phyloP scores from a whole-genome alignment of 2,797 vertebrate genomes.

The Lacerta viridis region DNA sequence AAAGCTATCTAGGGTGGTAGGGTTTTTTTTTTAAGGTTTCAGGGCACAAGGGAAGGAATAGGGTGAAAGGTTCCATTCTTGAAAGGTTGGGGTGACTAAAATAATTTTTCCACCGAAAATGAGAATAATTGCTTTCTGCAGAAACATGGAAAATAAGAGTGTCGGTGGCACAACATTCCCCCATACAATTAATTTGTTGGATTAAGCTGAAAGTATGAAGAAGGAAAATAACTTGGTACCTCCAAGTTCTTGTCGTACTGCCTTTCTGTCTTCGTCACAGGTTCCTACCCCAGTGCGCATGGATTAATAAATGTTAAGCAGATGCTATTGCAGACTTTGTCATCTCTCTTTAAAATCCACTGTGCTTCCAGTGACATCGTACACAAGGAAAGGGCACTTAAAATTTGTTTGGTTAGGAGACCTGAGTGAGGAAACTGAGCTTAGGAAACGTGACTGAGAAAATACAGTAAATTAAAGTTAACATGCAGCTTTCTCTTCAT shows the following conservation, averaged over 20 bases:
- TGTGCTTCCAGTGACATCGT: background rate
- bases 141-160: conserved; percentile 54
- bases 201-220: conserved; percentile 50
- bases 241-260: background rate
- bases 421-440: too few species aligned
- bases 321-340: background rate
- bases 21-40: background rate
- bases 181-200: conserved; percentile 43
- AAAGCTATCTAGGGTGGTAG: background rate
- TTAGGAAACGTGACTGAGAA: background rate
- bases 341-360: conserved; percentile 5
- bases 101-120: conserved; percentile 29
- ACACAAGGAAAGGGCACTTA: background rate
- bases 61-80: conserved; percentile 30
- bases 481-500: background rate
- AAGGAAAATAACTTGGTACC: conserved; percentile 21
- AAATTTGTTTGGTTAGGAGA: background rate
- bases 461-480: background rate
- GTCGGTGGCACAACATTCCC: conserved; percentile 27
- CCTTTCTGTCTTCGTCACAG: background rate
- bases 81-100: conserved; percentile 36
- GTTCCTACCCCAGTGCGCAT: background rate
- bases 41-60: background rate
- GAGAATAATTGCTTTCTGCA: conserved; percentile 44
- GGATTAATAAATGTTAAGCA: conserved; percentile 23